A percentile compares a stretch with the other conserved stretches of the same genome.
These are phyloP conservation scores for Lepus oiostolus DNA, from an alignment of 2,797 vertebrate species.

Conservation along the genomic window DNA sequence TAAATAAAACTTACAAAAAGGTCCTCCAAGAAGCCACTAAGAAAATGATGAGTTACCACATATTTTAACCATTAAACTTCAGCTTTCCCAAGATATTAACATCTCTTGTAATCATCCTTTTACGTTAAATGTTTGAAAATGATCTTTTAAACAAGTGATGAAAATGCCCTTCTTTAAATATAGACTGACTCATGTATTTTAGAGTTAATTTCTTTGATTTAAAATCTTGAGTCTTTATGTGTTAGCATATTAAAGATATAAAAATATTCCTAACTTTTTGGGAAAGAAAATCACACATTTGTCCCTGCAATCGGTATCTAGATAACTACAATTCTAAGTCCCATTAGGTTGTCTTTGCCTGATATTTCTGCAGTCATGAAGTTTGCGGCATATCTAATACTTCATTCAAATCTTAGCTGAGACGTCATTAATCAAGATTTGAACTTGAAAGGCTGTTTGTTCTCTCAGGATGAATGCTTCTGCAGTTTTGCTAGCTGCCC, in stretches of 20 bases:
- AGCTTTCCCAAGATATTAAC: constrained; percentile 44
- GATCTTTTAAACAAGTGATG: constrained; percentile 6
- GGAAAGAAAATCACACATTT: constrained; percentile 21
- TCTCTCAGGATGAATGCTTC: constrained; percentile 44
- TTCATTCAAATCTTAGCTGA: constrained; percentile 18
- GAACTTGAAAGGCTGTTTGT: constrained; percentile 1
- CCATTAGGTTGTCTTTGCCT: constrained; percentile 22
- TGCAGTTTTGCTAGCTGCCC: constrained; percentile 44
- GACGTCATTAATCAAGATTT: constrained; percentile 34
- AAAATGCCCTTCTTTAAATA: constrained; percentile 47
- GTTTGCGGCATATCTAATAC: constrained; percentile 31
- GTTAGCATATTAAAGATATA: not conserved
- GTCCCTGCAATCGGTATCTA: not conserved
- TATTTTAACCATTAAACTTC: constrained; percentile 30
- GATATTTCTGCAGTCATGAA: not conserved
- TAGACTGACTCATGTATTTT: not conserved
- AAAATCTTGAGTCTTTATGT: constrained; percentile 27
- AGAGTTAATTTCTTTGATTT: constrained; percentile 18
- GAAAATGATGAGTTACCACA: constrained; percentile 17
- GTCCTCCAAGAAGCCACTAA: constrained; percentile 19
- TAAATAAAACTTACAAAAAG: constrained; percentile 9
- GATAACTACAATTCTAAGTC: constrained; percentile 33
- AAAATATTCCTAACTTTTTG: constrained; percentile 22
- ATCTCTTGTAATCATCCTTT: not conserved
- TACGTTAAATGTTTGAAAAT: constrained; percentile 28